Conservation (phyloP, 2,888 invertebrate genomes). For the Mythimna ferrago region DNA sequence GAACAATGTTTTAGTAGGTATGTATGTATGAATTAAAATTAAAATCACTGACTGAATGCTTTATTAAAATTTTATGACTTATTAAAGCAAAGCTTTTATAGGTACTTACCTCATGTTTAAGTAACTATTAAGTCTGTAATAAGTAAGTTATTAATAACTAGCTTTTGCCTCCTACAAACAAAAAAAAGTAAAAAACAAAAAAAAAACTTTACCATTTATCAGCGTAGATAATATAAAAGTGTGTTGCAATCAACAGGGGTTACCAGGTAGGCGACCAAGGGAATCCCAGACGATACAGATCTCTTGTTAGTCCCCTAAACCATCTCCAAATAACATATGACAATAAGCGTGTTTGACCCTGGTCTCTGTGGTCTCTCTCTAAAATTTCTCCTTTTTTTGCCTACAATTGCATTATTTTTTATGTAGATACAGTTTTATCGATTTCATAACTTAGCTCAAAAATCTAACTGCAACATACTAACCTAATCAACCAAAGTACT, state of each 20-base stretch:
- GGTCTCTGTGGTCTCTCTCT: not conserved
- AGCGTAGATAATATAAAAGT: not conserved
- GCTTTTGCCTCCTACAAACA: too few species aligned
- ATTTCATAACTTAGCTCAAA: too few species aligned
- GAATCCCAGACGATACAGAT: not conserved
- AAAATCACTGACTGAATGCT: not conserved
- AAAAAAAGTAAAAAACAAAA: too few species aligned
- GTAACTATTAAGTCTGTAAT: not conserved
- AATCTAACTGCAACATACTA: too few species aligned
- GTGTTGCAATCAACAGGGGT: not conserved
- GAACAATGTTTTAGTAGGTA: not conserved
- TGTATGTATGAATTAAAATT: not conserved
- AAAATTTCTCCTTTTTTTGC: not conserved
- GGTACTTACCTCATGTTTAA: not conserved
- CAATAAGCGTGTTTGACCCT: too few species aligned
- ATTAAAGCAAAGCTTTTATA: not conserved
- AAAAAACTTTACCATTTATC: too few species aligned
- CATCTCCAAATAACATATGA: not conserved
- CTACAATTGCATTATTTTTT: too few species aligned
- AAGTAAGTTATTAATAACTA: too few species aligned
- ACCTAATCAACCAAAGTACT: too few species aligned
- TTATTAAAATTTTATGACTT: not conserved
- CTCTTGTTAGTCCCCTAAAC: not conserved
- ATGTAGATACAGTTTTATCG: too few species aligned
- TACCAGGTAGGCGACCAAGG: not conserved